Percentiles rank a stretch among this genome's conserved stretches.
Conservation (phyloP, 2,797 vertebrate genomes). For the Kryptolebias ocellatus region DNA sequence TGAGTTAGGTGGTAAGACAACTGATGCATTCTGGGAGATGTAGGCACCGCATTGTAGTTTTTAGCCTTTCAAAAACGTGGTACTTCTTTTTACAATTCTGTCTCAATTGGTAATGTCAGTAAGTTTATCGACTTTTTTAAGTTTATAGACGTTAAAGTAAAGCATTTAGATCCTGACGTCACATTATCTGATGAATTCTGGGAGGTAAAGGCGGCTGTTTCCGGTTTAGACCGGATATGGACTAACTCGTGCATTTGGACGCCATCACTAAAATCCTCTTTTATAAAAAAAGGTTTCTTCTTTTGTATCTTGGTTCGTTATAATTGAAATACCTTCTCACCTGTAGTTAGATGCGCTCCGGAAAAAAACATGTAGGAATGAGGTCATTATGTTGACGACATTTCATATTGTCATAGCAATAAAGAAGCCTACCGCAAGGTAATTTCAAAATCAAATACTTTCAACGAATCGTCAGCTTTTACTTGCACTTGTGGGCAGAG, state of each 20-base stretch:
- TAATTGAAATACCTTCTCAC: neutral
- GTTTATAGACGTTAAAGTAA: neutral
- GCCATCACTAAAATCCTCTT: slow-evolving; percentile 37
- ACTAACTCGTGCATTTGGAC: slow-evolving; percentile 21
- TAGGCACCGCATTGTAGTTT: slow-evolving; percentile 11
- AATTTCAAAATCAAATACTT: no score
- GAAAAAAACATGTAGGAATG: neutral
- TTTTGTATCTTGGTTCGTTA: neutral
- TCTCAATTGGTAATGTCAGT: neutral
- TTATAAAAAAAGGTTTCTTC: neutral
- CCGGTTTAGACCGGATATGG: slow-evolving; percentile 62
- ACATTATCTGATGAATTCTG: slow-evolving; percentile 37
- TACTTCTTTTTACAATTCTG: neutral
- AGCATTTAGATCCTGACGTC: no score
- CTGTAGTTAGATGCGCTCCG: neutral
- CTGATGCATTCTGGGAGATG: slow-evolving; percentile 57
- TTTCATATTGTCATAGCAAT: no score
- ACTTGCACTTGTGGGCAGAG: neutral
- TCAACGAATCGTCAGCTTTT: neutral
- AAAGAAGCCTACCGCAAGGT: no score
- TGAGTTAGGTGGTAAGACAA: no score
- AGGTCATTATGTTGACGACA: no score
- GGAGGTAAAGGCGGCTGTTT: slow-evolving; percentile 60
- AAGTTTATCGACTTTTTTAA: neutral
- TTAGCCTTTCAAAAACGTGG: neutral